A percentile compares a stretch with the other conserved stretches of the same genome.
Conservation (phyloP, 2,888 invertebrate genomes). For the Lepidocyrtinus sp. region DNA sequence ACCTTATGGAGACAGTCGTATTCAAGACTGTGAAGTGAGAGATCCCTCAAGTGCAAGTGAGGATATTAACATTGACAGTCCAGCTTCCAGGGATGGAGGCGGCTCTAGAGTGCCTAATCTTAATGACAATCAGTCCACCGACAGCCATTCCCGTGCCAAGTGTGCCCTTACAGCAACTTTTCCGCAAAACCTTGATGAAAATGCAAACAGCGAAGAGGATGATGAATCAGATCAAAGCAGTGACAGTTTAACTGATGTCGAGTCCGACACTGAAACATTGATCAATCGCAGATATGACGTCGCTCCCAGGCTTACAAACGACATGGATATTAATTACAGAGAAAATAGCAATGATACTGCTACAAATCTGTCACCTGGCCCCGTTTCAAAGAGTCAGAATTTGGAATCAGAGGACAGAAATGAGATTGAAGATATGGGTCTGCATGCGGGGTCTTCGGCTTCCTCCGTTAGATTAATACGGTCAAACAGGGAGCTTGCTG, state of each 20-base stretch:
- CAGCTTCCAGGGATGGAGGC: no score
- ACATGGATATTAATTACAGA: no score
- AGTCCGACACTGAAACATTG: background rate
- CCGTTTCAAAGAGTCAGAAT: background rate
- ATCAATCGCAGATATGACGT: background rate
- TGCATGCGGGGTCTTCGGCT: background rate
- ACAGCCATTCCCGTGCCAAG: background rate
- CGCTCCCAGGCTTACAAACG: no score
- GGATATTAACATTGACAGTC: background rate
- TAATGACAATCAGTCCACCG: background rate
- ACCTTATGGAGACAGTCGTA: conserved; percentile 29
- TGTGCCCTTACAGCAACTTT: background rate
- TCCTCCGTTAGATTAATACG: background rate
- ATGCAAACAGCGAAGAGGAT: conserved; percentile 11
- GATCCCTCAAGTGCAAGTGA: background rate
- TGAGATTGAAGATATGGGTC: no score
- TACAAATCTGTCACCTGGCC: no score
- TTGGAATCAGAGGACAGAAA: no score
- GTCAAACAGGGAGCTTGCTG: background rate
- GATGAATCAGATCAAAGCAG: conserved; percentile 16
- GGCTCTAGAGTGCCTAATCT: background rate
- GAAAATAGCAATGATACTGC: no score
- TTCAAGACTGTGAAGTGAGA: background rate
- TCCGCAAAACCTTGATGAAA: background rate
- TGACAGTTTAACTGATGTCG: background rate